Base-by-base conservation (phyloP, 2,888 invertebrate genomes). In the Phragmatobia fuliginosa region DNA sequence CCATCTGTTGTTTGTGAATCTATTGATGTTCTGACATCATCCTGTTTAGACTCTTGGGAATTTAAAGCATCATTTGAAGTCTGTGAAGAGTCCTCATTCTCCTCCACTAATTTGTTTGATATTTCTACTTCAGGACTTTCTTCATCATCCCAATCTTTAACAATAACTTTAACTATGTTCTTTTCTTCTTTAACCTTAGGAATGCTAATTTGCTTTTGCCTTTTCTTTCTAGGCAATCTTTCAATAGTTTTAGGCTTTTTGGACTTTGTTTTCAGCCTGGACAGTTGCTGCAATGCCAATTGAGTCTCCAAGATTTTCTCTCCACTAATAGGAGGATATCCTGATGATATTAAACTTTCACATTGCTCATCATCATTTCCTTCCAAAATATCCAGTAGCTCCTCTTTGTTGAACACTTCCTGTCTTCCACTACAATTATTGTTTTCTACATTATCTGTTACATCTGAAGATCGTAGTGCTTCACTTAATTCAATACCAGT, bases 81-180 rank as follows among this genome's bases (percentile, higher is more conserved):
- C 64, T 82, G 78, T 6, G 78, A 56, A 38, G 83, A 70, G 31
- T 63, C 68, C 62, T 88, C 85, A 77, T 74, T 80, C 52, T 88
- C 85, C 33, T 87, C 79, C n/a, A 80, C 56, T 32, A 80, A 28
- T 25, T 83, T 79, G 16, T 70, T 77, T 10, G 82, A 61, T 68
- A 84, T 82, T 45, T 87, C 87, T 45, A 78, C 80, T 67, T 91
- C 92, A 52, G 75, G 60, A 38, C 82, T 81, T 62, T 93, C 94
- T 72, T 96, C 95, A 83, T 92, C 94, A 75, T 94, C 92, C 92
- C 96, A 96, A 72, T 96, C 95, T 79, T 96, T 94, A 32, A 96
- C 96, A 49, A 96, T 85, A 36, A 93, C 92, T 72, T 95, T 96
- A 25, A 96, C 94, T 71, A 95, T 92, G 76, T 84, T 93, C 16